Conservation (phyloP, 2,113 vertebrate species). For the Carassius gibelio region DNA sequence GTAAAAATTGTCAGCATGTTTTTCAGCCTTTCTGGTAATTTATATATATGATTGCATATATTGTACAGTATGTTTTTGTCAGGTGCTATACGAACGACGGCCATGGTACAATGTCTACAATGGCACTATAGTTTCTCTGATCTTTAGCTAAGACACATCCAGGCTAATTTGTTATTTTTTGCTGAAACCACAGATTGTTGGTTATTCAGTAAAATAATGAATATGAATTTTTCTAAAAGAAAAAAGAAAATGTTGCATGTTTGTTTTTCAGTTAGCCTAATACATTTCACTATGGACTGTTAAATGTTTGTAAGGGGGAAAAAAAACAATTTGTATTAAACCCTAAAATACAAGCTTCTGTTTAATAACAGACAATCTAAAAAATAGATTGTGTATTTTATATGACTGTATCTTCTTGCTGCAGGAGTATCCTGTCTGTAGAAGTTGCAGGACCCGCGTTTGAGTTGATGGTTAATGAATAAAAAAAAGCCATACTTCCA, state of each 20-base stretch:
- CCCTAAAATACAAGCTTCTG: not conserved
- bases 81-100: too few species aligned
- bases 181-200: conserved; percentile 77
- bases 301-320: not conserved
- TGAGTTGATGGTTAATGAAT: not conserved
- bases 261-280: too few species aligned
- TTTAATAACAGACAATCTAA: not conserved
- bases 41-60: too few species aligned
- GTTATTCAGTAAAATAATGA: conserved; percentile 81
- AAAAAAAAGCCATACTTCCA: not conserved
- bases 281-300: too few species aligned
- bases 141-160: conserved; percentile 73
- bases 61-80: too few species aligned
- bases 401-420: not conserved
- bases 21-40: too few species aligned
- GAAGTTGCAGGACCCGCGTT: not conserved
- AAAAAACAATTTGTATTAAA: not conserved
- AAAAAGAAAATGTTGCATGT: not conserved
- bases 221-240: not conserved
- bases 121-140: conserved; percentile 71
- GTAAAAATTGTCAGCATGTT: too few species aligned
- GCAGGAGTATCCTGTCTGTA: not conserved
- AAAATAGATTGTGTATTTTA: not conserved
- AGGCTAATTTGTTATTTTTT: conserved; percentile 59
- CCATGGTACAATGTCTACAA: too few species aligned